These are phyloP conservation scores for Andricus grossulariae DNA, from an alignment of 1,140 invertebrate genomes.

Conservation along the genomic window DNA sequence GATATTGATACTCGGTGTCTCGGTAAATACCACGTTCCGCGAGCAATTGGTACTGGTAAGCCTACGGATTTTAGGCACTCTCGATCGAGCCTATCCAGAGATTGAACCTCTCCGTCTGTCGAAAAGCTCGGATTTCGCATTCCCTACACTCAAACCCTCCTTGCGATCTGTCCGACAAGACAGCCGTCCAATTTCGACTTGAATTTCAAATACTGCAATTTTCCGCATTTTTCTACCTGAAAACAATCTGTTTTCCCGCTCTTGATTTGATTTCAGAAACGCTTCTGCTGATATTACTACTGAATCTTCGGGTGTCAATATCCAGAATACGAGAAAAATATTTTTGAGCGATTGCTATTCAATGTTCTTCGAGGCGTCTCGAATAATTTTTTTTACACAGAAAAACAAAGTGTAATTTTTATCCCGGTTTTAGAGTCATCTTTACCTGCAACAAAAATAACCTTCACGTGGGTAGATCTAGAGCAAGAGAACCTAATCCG, in stretches of 20 bases:
- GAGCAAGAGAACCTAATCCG: too few species aligned
- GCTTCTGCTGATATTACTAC: background rate
- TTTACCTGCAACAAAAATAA: too few species aligned
- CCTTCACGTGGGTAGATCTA: too few species aligned
- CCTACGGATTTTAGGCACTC: conserved; percentile 50
- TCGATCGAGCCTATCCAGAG: conserved; percentile 44
- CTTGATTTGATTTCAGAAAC: conserved; percentile 13
- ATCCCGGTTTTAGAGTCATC: too few species aligned
- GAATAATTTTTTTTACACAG: too few species aligned
- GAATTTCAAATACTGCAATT: conserved; percentile 31
- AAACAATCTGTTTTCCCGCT: conserved; percentile 19
- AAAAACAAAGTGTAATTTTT: too few species aligned
- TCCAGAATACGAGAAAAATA: too few species aligned
- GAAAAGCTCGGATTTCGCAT: conserved; percentile 30
- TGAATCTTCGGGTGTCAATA: too few species aligned
- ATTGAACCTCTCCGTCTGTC: conserved; percentile 37
- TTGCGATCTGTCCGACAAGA: conserved; percentile 21
- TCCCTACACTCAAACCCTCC: background rate
- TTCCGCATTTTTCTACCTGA: conserved; percentile 24
- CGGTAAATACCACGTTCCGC: conserved; percentile 48
- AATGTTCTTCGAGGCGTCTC: too few species aligned
- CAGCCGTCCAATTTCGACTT: conserved; percentile 27
- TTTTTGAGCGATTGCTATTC: too few species aligned
- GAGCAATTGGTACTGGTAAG: conserved; percentile 51
- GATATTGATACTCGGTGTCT: conserved; percentile 59